Base-by-base conservation (phyloP, 1,140 invertebrate genomes). In the Aphelenchoides avenae region DNA sequence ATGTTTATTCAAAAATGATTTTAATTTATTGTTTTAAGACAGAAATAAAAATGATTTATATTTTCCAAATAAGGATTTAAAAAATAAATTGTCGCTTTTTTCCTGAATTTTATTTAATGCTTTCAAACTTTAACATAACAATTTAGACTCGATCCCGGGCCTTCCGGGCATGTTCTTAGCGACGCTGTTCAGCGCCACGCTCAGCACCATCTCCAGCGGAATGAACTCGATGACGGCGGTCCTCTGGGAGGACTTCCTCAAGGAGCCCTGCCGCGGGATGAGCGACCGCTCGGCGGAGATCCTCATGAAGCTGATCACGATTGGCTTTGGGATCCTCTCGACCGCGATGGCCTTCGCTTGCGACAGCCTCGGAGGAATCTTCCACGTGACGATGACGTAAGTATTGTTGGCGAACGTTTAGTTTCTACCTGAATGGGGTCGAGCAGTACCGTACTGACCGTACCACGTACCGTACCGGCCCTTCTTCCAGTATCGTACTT, bases 171-270 rank as follows among this genome's bases (percentile, higher is more conserved):
- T 70, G 9, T 73, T 74, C 27, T 26, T 70, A 15, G 61, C 70
- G 9, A 53, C 49, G 9, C 41, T 70, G 13, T 71, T 70, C 37
- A 40, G 36, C 18, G 68, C 70, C 13, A 70, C 70, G 15, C 30
- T 70, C 2, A 50, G 41, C 30, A 74, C 71, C 13, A 31, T 64
- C n/a, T 72, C 69, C 15, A 43, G 46, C 15, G 68, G 68, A 0
- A 61, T 73, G 22, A 70, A 70, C 43, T 68, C 60, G 2, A 42
- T 73, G 18, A 69, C 53, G 18, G 70, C 71, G 3, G 68, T 73
- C 0, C 7, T 71, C 7, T 70, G 51, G 37, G 67, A 70, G 31
- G 68, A 70, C 41, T 68, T 68, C 42, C 5, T 74, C 13, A 64
- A 64, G 37, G 27, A n/a, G 24, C 47, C 13, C 13, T 68, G 33